Evolutionary conservation across 2,113 vertebrate species (phyloP).

Genomic region (Hemiscyllium ocellatum): DNA sequence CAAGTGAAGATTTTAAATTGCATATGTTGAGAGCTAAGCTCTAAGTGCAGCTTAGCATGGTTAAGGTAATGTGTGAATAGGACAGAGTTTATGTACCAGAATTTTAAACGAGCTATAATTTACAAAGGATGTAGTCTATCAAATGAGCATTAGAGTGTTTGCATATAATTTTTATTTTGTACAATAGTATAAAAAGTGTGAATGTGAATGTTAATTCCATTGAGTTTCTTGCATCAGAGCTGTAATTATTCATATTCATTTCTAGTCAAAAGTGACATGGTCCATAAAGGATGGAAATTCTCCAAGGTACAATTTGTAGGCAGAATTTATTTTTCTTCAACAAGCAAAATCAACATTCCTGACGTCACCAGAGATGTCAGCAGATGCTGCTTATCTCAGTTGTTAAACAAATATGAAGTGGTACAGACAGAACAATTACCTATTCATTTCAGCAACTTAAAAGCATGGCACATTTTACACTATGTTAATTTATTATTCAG

Average conservation of each 20-base stretch:
- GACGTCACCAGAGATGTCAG: background rate
- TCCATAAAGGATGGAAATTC: background rate
- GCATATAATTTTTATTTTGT: background rate
- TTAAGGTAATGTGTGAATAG: background rate
- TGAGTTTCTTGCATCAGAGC: background rate
- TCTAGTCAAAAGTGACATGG: background rate
- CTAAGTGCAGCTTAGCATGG: background rate
- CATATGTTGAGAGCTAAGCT: background rate
- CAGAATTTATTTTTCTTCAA: background rate
- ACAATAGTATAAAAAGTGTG: background rate
- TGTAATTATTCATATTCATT: background rate
- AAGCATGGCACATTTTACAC: background rate
- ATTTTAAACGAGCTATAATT: background rate
- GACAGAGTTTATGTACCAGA: background rate
- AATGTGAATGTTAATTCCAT: background rate
- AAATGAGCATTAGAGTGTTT: background rate
- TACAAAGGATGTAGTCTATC: background rate
- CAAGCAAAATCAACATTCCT: background rate
- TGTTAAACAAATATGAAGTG: background rate
- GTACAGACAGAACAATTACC: background rate
- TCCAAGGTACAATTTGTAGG: background rate
- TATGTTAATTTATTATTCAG: background rate
- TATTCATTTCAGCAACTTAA: background rate
- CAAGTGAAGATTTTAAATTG: background rate
- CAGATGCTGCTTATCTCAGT: background rate